A percentile compares a stretch with the other conserved stretches of the same genome.
These are phyloP conservation scores for Coryphaenoides rupestris DNA, from an alignment of 2,113 vertebrate genomes.

Conservation along the genomic window DNA sequence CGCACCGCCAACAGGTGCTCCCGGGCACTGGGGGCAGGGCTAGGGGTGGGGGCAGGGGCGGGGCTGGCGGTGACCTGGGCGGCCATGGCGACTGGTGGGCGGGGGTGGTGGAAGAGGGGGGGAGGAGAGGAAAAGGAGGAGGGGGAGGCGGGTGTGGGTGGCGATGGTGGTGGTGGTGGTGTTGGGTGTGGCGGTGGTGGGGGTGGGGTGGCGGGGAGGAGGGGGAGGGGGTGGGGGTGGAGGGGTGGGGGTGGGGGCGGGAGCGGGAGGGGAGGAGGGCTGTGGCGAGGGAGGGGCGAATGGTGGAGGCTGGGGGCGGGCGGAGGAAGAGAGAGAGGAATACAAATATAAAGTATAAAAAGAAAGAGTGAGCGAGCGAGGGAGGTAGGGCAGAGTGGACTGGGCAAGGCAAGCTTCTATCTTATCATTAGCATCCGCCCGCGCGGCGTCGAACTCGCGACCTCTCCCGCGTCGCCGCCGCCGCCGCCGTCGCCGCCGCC, in stretches of 20 bases:
- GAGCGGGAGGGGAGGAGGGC: slow-evolving; percentile 60
- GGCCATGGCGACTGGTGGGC: slow-evolving; percentile 70
- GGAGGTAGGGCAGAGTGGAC: background rate
- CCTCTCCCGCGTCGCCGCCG: too few relatives aligned
- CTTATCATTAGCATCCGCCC: too few relatives aligned
- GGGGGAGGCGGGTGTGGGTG: slow-evolving; percentile 43
- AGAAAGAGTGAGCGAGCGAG: background rate
- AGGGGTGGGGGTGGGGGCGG: slow-evolving; percentile 46
- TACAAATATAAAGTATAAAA: background rate
- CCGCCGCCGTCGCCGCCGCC: too few relatives aligned
- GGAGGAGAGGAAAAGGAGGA: slow-evolving; percentile 29
- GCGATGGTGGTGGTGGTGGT: slow-evolving; percentile 19
- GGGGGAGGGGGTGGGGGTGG: slow-evolving; percentile 30
- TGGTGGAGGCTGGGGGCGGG: slow-evolving; percentile 41
- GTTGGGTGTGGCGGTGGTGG: slow-evolving; percentile 8
- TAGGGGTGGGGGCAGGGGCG: slow-evolving; percentile 29
- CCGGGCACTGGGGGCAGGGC: slow-evolving; percentile 74
- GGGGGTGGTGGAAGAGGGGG: slow-evolving; percentile 11
- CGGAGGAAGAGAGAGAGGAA: background rate
- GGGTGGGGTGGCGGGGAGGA: slow-evolving; percentile 11
- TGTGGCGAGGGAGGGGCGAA: slow-evolving; percentile 66
- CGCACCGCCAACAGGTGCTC: slow-evolving; percentile 89
- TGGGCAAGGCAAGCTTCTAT: too few relatives aligned
- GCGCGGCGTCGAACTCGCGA: too few relatives aligned
- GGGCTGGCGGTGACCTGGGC: slow-evolving; percentile 68